These are phyloP conservation scores for Metallyticus violacea DNA, from an alignment of 2,888 invertebrate genomes.

Conservation along the genomic window DNA sequence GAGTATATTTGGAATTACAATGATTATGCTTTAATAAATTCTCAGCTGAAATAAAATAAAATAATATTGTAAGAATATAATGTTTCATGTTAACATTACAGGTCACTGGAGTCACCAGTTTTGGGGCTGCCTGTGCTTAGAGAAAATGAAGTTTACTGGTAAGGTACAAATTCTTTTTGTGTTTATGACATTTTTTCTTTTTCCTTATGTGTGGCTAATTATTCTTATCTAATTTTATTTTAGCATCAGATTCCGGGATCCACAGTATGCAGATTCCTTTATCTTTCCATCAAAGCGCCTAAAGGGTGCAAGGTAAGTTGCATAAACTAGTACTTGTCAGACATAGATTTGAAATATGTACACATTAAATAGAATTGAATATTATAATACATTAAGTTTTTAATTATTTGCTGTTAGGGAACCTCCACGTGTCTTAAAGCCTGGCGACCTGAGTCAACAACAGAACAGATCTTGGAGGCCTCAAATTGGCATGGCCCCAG, in stretches of 20 bases:
- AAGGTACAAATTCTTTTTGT: constrained; percentile 34
- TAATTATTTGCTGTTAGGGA: too few species aligned
- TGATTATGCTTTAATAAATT: too few species aligned
- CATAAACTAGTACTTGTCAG: too few species aligned
- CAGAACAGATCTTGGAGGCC: constrained; percentile 69
- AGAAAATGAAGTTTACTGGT: constrained; percentile 51
- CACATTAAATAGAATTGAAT: too few species aligned
- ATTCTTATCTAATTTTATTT: constrained; percentile 40
- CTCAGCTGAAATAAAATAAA: too few species aligned
- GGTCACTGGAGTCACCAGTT: constrained; percentile 68
- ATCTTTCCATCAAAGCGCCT: constrained; percentile 73
- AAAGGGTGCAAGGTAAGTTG: constrained; percentile 47
- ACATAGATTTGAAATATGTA: too few species aligned
- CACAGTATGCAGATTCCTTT: constrained; percentile 68
- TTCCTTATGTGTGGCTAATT: not conserved
- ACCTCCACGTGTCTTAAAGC: constrained; percentile 75
- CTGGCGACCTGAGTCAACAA: constrained; percentile 64
- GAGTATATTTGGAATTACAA: too few species aligned
- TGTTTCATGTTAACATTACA: constrained; percentile 39
- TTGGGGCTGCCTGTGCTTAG: constrained; percentile 58
- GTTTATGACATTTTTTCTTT: too few species aligned
- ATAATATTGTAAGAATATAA: too few species aligned
- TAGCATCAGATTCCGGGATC: constrained; percentile 76
- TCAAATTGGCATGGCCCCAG: constrained; percentile 70
- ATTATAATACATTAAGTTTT: too few species aligned